Evolutionary conservation across 1,140 invertebrate genomes (phyloP).

Genomic region (Lethrus apterus): DNA sequence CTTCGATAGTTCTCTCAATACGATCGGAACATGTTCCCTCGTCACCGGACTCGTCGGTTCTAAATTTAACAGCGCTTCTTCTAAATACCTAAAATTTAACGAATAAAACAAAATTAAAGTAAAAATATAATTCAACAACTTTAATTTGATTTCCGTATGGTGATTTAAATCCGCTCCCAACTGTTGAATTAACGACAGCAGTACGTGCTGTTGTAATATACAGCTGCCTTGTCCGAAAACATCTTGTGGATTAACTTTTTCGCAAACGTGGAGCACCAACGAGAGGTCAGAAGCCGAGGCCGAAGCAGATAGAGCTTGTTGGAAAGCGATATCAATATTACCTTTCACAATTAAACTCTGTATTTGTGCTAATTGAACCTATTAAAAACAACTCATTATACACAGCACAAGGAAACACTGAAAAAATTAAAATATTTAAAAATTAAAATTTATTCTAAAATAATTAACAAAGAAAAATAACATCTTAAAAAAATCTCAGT

Average conservation of each 20-base stretch:
- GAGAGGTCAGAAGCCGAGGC: constrained; percentile 70
- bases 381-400: constrained; percentile 5
- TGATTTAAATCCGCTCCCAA: constrained; percentile 77
- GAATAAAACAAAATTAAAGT: constrained; percentile 16
- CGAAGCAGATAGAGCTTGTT: constrained; percentile 78
- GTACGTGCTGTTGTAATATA: constrained; percentile 72
- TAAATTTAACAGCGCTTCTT: constrained; percentile 79
- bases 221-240: constrained; percentile 66
- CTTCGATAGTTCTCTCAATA: constrained; percentile 65
- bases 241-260: constrained; percentile 65
- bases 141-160: constrained; percentile 82
- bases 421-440: constrained; percentile 8
- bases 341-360: constrained; percentile 63
- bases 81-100: constrained; percentile 62
- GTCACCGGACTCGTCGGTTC: constrained; percentile 70
- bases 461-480: constrained; percentile 11
- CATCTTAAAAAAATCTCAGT: not conserved
- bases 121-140: constrained; percentile 45
- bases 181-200: constrained; percentile 88
- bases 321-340: constrained; percentile 79
- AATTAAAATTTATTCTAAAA: constrained; percentile 11
- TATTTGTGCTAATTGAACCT: constrained; percentile 60
- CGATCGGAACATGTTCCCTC: constrained; percentile 72
- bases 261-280: constrained; percentile 77
- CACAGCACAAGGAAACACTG: not conserved